phyloP scores from a whole-genome alignment of 2,888 invertebrate species.

The Drosophila tripunctata region DNA sequence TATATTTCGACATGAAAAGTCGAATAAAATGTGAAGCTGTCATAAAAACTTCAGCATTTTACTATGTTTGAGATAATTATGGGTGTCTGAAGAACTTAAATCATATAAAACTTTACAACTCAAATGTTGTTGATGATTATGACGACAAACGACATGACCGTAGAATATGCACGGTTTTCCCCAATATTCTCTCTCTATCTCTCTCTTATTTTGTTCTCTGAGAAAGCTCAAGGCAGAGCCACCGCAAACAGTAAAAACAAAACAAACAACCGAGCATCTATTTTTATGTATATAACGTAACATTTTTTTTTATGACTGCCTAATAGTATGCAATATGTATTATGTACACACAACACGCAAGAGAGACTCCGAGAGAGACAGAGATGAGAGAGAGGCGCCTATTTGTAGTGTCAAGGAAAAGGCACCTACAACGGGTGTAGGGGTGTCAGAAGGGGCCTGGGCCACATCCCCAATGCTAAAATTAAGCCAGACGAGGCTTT shows the following conservation, averaged over 20 bases:
- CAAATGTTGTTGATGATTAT: constrained; percentile 65
- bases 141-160: constrained; percentile 33
- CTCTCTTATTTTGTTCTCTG: too few species aligned
- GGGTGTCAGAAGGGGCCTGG: background rate
- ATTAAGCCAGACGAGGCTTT: constrained; percentile 74
- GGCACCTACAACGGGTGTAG: background rate
- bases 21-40: constrained; percentile 10
- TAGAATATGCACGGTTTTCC: constrained; percentile 56
- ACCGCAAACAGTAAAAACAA: constrained; percentile 18
- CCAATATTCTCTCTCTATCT: constrained; percentile 10
- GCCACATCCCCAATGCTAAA: constrained; percentile 59
- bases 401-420: constrained; percentile 60
- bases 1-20: constrained; percentile 3
- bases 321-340: constrained; percentile 74
- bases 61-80: constrained; percentile 45
- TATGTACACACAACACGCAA: constrained; percentile 30
- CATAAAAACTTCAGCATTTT: constrained; percentile 41
- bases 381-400: background rate
- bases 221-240: constrained; percentile 35
- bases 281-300: constrained; percentile 66
- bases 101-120: constrained; percentile 75
- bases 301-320: constrained; percentile 69
- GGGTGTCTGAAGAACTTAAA: constrained; percentile 49
- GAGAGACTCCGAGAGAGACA: background rate
- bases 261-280: constrained; percentile 50